phyloP scores from a whole-genome alignment of 2,888 invertebrate genomes.

The Boloria euphrosyne region DNA sequence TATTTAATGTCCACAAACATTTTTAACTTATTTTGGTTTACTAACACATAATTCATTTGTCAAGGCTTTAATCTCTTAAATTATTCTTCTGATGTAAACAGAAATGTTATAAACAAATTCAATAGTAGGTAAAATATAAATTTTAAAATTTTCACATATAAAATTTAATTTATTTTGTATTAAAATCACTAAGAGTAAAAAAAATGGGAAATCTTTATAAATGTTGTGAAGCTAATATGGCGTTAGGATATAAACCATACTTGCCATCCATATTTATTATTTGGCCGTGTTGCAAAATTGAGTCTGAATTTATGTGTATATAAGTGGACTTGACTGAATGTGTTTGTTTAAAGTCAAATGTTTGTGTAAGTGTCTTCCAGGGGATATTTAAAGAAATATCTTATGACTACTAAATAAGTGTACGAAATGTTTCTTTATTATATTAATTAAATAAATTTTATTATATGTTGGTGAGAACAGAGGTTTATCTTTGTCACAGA shows the following conservation, averaged over 20 bases:
- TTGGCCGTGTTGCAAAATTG: slow-evolving; percentile 34
- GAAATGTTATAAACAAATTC: no score
- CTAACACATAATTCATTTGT: background rate
- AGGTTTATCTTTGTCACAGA: slow-evolving; percentile 59
- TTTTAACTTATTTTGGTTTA: slow-evolving; percentile 4
- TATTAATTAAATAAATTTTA: slow-evolving; percentile 57
- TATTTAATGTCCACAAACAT: slow-evolving; percentile 19
- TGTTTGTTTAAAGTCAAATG: slow-evolving; percentile 54
- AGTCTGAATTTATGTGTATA: slow-evolving; percentile 36
- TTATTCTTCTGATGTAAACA: no score
- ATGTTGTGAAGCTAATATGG: slow-evolving; percentile 10
- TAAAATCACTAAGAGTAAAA: background rate
- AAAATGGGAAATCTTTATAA: background rate
- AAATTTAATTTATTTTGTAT: background rate
- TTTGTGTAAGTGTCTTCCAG: slow-evolving; percentile 68
- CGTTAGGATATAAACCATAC: slow-evolving; percentile 10
- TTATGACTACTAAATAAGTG: slow-evolving; percentile 34
- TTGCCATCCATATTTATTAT: slow-evolving; percentile 37
- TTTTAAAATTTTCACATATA: background rate
- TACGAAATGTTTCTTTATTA: slow-evolving; percentile 58
- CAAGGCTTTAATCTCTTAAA: no score
- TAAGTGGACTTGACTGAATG: slow-evolving; percentile 40
- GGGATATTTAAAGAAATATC: slow-evolving; percentile 47
- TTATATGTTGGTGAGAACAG: slow-evolving; percentile 63
- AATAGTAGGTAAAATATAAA: no score